Evolutionary conservation across 35 echinoderm and acorn worm genomes (phyloP).

Genomic region (Ophiothrix spiculata): DNA sequence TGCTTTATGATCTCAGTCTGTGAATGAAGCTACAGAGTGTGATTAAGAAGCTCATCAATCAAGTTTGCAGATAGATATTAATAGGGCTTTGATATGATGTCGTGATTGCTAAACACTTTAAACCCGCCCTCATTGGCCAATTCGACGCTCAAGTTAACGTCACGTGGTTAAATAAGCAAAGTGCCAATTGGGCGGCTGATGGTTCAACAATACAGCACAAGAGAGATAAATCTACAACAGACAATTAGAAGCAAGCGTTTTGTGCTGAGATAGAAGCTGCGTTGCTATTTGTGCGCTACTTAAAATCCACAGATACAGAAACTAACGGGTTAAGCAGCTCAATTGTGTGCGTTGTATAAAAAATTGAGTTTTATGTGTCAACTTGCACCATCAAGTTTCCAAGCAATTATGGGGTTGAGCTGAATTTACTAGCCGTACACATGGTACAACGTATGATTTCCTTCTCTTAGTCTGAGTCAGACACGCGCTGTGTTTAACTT

Average conservation of each 20-base stretch:
- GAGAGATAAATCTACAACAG: neutral
- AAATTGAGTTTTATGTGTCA: neutral
- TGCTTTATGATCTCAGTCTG: neutral
- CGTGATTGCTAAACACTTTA: conserved; percentile 9
- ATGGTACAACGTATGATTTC: neutral
- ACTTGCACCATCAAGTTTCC: conserved; percentile 6
- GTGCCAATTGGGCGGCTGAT: conserved; percentile 9
- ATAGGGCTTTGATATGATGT: conserved; percentile 8
- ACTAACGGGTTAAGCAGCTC: neutral
- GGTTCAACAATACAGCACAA: neutral
- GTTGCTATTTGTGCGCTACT: neutral
- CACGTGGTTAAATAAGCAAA: neutral
- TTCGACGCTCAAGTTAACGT: neutral
- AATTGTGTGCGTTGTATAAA: no score
- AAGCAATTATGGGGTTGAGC: conserved; percentile 5
- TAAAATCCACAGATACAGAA: neutral
- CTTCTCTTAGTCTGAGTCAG: neutral
- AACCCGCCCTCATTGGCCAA: conserved; percentile 1
- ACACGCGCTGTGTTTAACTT: conserved; percentile 1
- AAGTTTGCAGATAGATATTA: conserved; percentile 5
- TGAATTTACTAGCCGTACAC: neutral
- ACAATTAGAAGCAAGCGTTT: neutral
- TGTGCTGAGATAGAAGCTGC: neutral
- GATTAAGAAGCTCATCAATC: conserved; percentile 5
- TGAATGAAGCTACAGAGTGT: neutral